Base-by-base conservation (phyloP, 2,113 vertebrate genomes). In the Hippocampus comes region DNA sequence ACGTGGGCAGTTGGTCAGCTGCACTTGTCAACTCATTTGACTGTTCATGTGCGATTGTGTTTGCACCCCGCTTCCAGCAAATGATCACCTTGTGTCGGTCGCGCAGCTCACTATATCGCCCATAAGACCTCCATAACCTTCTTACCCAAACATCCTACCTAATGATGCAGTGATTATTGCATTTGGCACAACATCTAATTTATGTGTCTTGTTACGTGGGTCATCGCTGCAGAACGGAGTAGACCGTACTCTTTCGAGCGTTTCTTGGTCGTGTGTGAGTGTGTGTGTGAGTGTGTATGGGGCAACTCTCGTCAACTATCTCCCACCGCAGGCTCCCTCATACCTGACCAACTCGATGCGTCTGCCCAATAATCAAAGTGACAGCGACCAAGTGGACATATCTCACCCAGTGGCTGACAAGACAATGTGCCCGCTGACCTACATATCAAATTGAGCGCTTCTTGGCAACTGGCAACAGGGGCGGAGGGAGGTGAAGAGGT, bases 361-460 rank as follows among this genome's bases (percentile, higher is more conserved):
- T 88, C 88, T 85, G 77, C 77, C 84, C 87, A 81, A 80, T 89
- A 89, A 91, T 90, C 85, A 77, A 76, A 90, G 82, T 89, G 90
- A 90, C 86, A 90, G 87, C 67, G 7, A 84, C 86, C 82, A 89
- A 87, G 78, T 63, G 78, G 73, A 88, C 82, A 75, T 76, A 81
- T 85, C 84, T 89, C 87, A 86, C 73, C 79, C 71, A 81, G 75
- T 63, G 79, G 79, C 83, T 87, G 78, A 56, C 78, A 84, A 61
- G 80, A 84, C 83, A 84, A 85, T 78, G 84, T 73, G 71, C 42
- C 5, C 78, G 85, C 74, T 90, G 90, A 91, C 88, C 88, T 90
- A 88, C 85, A 90, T 89, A 86, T 90, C 86, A 84, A 89, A 89
- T 88, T 84, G 87, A 74, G 85, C 60, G 73, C 83, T 86, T 77